Percentiles rank a stretch among this genome's conserved stretches.
Conservation (phyloP, 2,888 invertebrate genomes). For the Cerceris ruficornis region DNA sequence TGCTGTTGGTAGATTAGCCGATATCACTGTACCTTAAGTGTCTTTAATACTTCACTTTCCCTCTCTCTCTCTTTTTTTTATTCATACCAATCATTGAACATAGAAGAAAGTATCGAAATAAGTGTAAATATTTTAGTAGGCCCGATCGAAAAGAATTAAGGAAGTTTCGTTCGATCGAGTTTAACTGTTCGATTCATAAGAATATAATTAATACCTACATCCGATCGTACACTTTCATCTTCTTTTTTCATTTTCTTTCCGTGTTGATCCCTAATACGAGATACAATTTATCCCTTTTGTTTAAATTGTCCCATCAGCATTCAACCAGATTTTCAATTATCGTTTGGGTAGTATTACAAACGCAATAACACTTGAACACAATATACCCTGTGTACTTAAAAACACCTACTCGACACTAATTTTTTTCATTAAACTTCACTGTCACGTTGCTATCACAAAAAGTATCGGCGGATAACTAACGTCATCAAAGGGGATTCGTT, state of each 20-base stretch:
- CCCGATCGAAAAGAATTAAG: not conserved
- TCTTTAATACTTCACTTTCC: not conserved
- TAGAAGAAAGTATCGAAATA: not conserved
- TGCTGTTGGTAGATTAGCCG: not conserved
- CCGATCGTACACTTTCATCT: no score
- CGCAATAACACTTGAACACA: no score
- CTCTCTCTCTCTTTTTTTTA: not conserved
- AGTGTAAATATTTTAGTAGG: not conserved
- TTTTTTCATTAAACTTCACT: not conserved
- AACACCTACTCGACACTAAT: not conserved
- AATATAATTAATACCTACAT: not conserved
- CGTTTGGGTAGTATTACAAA: no score
- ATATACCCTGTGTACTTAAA: no score
- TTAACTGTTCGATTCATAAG: not conserved
- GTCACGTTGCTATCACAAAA: not conserved
- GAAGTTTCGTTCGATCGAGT: not conserved
- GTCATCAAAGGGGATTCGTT: not conserved
- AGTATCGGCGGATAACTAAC: not conserved
- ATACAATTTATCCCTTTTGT: not conserved
- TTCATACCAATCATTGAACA: not conserved
- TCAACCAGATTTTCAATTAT: no score
- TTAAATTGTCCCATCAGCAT: not conserved
- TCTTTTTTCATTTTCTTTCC: not conserved
- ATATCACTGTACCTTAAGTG: not conserved
- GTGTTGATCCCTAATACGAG: not conserved